Conservation (phyloP, 2,113 vertebrate species). For the Oplegnathus fasciatus region DNA sequence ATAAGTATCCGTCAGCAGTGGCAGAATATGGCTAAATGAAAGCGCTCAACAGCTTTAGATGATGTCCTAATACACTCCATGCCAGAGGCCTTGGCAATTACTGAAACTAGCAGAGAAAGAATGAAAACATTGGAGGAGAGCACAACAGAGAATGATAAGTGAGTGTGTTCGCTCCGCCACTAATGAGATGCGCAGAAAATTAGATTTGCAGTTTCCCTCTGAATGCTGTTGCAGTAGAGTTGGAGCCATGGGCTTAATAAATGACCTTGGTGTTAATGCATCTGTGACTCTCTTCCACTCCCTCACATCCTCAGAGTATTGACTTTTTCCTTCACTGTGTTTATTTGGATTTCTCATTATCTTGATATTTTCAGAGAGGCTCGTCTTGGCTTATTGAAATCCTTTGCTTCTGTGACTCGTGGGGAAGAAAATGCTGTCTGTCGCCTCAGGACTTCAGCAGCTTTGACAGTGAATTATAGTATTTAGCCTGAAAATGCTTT, state of each 20-base stretch:
- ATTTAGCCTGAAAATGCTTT: slow-evolving; percentile 10
- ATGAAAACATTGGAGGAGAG: slow-evolving; percentile 31
- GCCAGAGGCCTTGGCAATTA: slow-evolving; percentile 40
- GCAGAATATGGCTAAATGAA: not conserved
- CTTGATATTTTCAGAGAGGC: slow-evolving; percentile 64
- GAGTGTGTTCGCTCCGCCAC: slow-evolving; percentile 39
- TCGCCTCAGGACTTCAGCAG: slow-evolving; percentile 3
- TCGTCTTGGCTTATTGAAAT: slow-evolving; percentile 62
- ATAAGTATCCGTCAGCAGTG: not conserved
- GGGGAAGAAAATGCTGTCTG: slow-evolving; percentile 5
- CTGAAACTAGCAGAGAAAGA: slow-evolving; percentile 38
- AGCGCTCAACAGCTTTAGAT: slow-evolving; percentile 17
- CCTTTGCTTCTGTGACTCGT: slow-evolving; percentile 40
- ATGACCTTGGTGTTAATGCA: slow-evolving; percentile 69
- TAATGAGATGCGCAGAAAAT: slow-evolving; percentile 69
- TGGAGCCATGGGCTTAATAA: slow-evolving; percentile 56
- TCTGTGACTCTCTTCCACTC: slow-evolving; percentile 46
- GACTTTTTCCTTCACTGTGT: slow-evolving; percentile 53
- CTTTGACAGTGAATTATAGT: slow-evolving; percentile 25
- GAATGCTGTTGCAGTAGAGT: slow-evolving; percentile 39
- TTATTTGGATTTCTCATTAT: slow-evolving; percentile 70
- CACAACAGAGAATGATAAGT: slow-evolving; percentile 56
- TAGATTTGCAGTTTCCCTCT: slow-evolving; percentile 62
- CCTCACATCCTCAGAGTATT: slow-evolving; percentile 49
- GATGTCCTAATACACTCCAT: slow-evolving; percentile 17